These are phyloP conservation scores for Coreius guichenoti DNA, from an alignment of 2,797 vertebrate genomes.

Conservation along the genomic window DNA sequence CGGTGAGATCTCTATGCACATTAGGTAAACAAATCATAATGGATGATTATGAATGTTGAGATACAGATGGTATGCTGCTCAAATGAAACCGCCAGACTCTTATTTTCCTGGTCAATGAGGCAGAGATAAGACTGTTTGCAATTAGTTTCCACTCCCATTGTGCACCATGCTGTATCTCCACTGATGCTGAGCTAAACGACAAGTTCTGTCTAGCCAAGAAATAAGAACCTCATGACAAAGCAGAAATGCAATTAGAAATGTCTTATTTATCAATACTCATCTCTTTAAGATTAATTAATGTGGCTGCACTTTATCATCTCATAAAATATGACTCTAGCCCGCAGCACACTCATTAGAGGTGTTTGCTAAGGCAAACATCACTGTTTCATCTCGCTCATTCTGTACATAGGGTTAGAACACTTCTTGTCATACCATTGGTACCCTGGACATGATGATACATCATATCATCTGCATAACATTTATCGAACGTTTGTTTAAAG, in stretches of 20 bases:
- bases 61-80: conserved; percentile 9
- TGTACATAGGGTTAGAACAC: neutral
- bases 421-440: neutral
- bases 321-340: neutral
- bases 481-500: neutral
- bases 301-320: neutral
- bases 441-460: neutral
- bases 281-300: conserved; percentile 12
- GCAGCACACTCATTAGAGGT: conserved; percentile 1
- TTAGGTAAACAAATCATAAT: conserved; percentile 36
- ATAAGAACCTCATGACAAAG: neutral
- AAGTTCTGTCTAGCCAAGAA: conserved; percentile 3
- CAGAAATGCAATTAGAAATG: neutral
- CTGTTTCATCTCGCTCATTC: neutral
- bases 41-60: conserved; percentile 28
- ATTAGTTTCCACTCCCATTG: conserved; percentile 12
- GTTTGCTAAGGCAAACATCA: conserved; percentile 1
- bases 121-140: conserved; percentile 21
- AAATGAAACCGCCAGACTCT: conserved; percentile 16
- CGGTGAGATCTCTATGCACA: conserved; percentile 22
- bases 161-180: neutral
- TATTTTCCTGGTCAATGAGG: conserved; percentile 31
- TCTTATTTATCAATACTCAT: conserved; percentile 4
- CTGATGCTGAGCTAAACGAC: neutral
- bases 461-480: neutral